A percentile compares a stretch with the other conserved stretches of the same genome.
Evolutionary conservation across 2,113 vertebrate species (phyloP).

Genomic region (Pteruthius melanotis): DNA sequence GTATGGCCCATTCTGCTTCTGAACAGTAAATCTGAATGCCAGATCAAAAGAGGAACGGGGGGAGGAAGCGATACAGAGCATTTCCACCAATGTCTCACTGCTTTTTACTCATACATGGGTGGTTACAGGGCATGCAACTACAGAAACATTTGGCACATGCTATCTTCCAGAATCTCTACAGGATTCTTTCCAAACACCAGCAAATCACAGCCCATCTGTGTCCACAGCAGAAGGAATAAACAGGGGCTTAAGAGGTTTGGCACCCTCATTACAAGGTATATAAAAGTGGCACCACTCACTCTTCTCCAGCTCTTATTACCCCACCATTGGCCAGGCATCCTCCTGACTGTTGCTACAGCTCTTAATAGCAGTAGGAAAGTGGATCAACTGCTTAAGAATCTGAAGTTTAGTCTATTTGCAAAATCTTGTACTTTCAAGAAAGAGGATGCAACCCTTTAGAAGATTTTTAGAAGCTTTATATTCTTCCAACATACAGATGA

Average conservation of each 20-base stretch:
- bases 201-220: not conserved
- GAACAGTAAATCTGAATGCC: not conserved
- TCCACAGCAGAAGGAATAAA: not conserved
- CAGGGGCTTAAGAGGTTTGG: not conserved
- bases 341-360: not conserved
- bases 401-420: not conserved
- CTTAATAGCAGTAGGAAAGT: not conserved
- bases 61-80: not conserved
- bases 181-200: not conserved
- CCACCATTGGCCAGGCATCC: not conserved
- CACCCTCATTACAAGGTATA: not conserved
- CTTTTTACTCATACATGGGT: not conserved
- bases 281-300: not conserved
- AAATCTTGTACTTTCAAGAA: not conserved
- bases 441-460: not conserved
- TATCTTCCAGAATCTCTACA: not conserved
- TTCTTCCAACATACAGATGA: not conserved
- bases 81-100: not conserved
- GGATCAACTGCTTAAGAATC: not conserved
- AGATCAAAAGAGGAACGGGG: not conserved
- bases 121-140: not conserved
- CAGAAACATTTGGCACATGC: not conserved
- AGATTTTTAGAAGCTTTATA: not conserved
- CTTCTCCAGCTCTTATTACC: not conserved
- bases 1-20: not conserved